A percentile compares a stretch with the other conserved stretches of the same genome.
These are phyloP conservation scores for Megalonaias nervosa DNA, from an alignment of 1,140 invertebrate genomes.

Conservation along the genomic window DNA sequence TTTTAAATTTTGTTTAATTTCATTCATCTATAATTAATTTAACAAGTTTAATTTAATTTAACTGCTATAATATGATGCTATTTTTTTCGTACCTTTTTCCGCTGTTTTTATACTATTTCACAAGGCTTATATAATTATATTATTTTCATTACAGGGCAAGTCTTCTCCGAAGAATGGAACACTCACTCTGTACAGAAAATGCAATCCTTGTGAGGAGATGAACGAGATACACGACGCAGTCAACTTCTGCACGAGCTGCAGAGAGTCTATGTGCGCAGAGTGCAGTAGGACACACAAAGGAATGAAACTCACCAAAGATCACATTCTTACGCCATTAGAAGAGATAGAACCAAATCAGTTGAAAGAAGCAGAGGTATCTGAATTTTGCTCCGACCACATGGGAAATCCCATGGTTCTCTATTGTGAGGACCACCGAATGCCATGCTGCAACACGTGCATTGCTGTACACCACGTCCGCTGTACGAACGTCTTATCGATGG, in stretches of 20 bases:
- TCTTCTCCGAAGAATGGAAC: too few relatives aligned
- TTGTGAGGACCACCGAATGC: constrained; percentile 26
- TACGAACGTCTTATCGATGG: constrained; percentile 19
- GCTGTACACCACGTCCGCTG: constrained; percentile 21
- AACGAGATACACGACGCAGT: constrained; percentile 18
- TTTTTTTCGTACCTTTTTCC: too few relatives aligned
- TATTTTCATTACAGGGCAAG: too few relatives aligned
- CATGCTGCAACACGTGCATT: constrained; percentile 27
- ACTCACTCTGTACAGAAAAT: constrained; percentile 2
- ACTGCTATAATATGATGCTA: too few relatives aligned
- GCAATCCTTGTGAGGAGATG: constrained; percentile 25
- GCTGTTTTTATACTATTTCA: too few relatives aligned
- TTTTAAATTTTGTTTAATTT: too few relatives aligned
- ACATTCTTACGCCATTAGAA: constrained; percentile 27
- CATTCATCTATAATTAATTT: too few relatives aligned
- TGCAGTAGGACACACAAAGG: constrained; percentile 34
- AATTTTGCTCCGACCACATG: constrained; percentile 30
- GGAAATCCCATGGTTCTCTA: constrained; percentile 26
- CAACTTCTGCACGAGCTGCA: constrained; percentile 32
- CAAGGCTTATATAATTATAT: too few relatives aligned
- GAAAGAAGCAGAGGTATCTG: constrained; percentile 14
- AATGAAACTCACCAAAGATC: constrained; percentile 28
- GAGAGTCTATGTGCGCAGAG: constrained; percentile 27
- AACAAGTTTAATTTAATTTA: too few relatives aligned
- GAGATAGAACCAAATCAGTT: constrained; percentile 14